Conservation (phyloP, 2,113 vertebrate genomes). For the Ifrita kowaldi region DNA sequence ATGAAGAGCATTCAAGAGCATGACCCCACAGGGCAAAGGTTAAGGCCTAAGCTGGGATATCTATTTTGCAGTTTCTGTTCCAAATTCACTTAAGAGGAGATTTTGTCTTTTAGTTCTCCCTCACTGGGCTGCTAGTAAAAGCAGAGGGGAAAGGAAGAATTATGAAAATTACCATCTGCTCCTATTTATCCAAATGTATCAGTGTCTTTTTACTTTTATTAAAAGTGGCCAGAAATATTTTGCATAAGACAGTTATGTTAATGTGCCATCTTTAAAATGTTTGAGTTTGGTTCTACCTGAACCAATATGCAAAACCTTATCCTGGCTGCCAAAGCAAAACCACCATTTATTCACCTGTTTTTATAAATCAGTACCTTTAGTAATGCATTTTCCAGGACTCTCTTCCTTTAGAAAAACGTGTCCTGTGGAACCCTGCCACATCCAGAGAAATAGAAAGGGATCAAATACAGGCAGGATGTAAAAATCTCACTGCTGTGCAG, state of each 20-base stretch:
- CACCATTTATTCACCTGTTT: background rate
- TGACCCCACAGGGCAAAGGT: background rate
- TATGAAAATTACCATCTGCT: background rate
- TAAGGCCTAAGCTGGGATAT: background rate
- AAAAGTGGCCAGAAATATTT: background rate
- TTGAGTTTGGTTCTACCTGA: background rate
- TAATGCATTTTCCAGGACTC: background rate
- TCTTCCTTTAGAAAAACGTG: background rate
- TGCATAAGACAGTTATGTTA: background rate
- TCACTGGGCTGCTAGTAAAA: background rate
- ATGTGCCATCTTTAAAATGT: background rate
- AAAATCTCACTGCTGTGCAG: background rate
- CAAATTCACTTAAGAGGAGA: background rate
- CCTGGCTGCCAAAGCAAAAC: background rate
- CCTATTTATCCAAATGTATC: background rate
- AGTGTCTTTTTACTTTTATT: background rate
- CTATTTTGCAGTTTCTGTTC: background rate
- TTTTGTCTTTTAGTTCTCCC: background rate
- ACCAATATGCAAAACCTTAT: background rate
- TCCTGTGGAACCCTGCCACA: background rate
- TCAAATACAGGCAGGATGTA: background rate
- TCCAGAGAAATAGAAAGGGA: background rate
- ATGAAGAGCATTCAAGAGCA: background rate
- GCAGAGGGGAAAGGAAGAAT: background rate
- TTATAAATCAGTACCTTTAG: background rate